Evolutionary conservation across 30 jellyfish, hydroid and myxozoan genomes (phyloP), one percentile per base, ranked within the genome.

Genomic region (Sanderia malayensis): DNA sequence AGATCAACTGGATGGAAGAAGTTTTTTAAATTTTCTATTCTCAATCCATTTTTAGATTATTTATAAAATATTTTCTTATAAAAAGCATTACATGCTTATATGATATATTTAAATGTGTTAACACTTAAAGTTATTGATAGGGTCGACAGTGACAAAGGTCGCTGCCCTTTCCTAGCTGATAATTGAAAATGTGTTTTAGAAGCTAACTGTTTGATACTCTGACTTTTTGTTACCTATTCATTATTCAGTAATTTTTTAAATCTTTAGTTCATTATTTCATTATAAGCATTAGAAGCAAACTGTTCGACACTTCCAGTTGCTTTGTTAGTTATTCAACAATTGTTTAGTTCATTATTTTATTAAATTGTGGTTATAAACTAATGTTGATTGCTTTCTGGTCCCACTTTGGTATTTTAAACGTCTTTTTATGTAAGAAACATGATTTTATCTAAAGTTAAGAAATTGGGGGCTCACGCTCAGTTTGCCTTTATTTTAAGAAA

Each of bases 381-480:
- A 41, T 41, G 55, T 6, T 41, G 55, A 41, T 41, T 41, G 55
- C 55, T 41, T 41, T 41, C 55, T 41, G 55, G 8, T 41, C 55
- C 55, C 55, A 41, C 55, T 15, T 41, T 41, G 55, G 55, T 41
- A 41, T 41, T 41, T 41, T 41, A 41, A 41, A 41, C 55, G 15
- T 41, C 55, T 41, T 41, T 41, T 41, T 41, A 41, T 41, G 55
- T 41, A 41, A 41, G 55, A 41, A 41, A 41, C 15, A 41, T 41
- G 55, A 41, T 41, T 41, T 41, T 41, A 41, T 41, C 55, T 41
- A 41, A 41, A 41, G 55, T 41, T 41, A 15, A 41, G 55, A 41
- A 6, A 41, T 41, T 41, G 55, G 55, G 55, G 15, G 55, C 55
- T 41, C 55, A 41, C 55, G 55, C 55, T 41, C 55, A 41, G 55